Base-by-base conservation (phyloP, 1,140 invertebrate genomes). In the Caerostris darwini region DNA sequence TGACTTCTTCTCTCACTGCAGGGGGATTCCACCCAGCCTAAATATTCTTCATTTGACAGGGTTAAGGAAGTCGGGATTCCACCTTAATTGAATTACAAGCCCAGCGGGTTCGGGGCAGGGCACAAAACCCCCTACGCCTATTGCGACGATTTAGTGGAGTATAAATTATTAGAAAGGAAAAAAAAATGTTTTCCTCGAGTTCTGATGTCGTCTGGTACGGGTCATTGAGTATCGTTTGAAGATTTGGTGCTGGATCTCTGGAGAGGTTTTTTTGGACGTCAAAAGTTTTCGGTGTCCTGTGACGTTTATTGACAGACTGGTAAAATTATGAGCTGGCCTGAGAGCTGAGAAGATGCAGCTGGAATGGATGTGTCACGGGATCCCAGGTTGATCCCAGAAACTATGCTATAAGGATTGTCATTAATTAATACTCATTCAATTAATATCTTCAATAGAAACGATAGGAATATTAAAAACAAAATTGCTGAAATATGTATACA, bases 21-120 rank as follows among this genome's bases (percentile, higher is more conserved):
- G 12, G 61, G 54, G 88, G 19, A 14, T 17, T 19, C 57, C 88
- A 53, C 64, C 57, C 64, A 19, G 10, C 7, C 50, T 56, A 56
- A 90, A 50, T 64, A 34, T 71, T 71, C 88, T 56, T 58, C 59
- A 69, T 71, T 71, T 90, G 88, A 90, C 88, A 90, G 88, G 88
- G 88, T 90, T 90, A 71, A 90, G 57, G 57, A 71, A 90, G 64
- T 89, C 87, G 67, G 50, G 53, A 90, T 77, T 90, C 88, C 67
- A 7, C 8, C 64, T 90, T 90, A 90, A 90, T 90, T 90, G 88
- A 90, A 90, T 69, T 69, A 90, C 50, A 64, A 34, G 88, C 34
- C 2, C 57, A 50, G 50, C 88, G 61, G 82, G 54, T 81, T 12
- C 34, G 3, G 71, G 34, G 50, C 34, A 54, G 19, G 71, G 8